Conservation (phyloP, 2,113 vertebrate genomes). For the cattle (Bos taurus) region DNA sequence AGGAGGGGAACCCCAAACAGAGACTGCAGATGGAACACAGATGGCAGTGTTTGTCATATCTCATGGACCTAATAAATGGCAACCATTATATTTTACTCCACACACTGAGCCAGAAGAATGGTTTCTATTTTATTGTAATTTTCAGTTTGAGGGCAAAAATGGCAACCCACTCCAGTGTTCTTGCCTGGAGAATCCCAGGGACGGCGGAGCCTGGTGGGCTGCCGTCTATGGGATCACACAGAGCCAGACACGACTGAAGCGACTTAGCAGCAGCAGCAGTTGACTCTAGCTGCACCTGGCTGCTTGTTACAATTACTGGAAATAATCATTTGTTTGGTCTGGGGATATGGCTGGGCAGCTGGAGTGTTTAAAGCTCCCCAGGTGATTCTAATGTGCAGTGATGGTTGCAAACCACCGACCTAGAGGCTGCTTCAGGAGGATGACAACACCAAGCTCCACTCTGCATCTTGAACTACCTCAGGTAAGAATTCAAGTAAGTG, state of each 20-base stretch:
- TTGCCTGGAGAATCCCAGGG: too few relatives aligned
- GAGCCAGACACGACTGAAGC: too few relatives aligned
- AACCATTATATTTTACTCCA: background rate
- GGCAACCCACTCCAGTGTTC: too few relatives aligned
- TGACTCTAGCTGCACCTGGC: background rate
- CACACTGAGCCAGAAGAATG: background rate
- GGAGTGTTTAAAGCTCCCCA: background rate
- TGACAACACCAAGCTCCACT: background rate
- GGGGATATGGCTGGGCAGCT: too few relatives aligned
- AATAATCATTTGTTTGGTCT: background rate
- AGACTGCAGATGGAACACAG: background rate
- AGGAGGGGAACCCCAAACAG: background rate
- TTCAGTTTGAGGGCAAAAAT: background rate
- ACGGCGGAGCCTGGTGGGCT: too few relatives aligned
- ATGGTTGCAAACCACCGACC: background rate
- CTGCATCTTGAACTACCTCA: background rate
- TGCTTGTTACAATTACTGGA: background rate
- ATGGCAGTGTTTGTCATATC: background rate
- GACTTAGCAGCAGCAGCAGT: too few relatives aligned
- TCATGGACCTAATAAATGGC: background rate
- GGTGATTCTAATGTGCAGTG: background rate
- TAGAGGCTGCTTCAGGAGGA: background rate
- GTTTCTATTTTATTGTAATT: background rate
- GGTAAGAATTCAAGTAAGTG: background rate
- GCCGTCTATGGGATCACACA: too few relatives aligned